Conservation (phyloP, 2,113 vertebrate species). For the Axis porcinus region DNA sequence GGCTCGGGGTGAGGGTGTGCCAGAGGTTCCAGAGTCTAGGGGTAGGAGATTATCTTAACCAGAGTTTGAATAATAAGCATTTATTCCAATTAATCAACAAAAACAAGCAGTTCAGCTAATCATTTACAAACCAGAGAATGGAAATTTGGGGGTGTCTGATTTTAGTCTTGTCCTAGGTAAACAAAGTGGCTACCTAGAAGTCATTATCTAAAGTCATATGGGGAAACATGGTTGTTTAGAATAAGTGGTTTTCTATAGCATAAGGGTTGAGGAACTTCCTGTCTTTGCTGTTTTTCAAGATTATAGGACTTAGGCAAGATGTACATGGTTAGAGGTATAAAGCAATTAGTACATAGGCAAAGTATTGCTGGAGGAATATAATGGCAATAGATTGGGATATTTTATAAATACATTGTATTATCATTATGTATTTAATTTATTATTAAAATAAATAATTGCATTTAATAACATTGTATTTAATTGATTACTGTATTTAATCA, state of each 20-base stretch:
- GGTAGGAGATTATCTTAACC: not conserved
- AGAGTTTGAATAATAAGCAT: not conserved
- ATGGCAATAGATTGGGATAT: not conserved
- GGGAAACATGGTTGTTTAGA: not conserved
- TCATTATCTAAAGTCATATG: not conserved
- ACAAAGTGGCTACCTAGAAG: not conserved
- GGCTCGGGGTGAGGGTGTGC: rapidly evolving
- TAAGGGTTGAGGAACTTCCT: not conserved
- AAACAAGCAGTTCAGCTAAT: not conserved
- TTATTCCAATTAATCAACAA: not conserved
- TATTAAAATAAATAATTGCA: not conserved
- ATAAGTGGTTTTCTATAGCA: not conserved
- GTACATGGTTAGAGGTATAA: not conserved
- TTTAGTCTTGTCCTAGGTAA: not conserved
- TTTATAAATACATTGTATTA: not conserved
- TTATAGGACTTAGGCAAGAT: not conserved
- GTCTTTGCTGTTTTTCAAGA: not conserved
- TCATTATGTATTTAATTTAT: not conserved
- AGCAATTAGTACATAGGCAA: not conserved
- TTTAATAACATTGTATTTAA: not conserved
- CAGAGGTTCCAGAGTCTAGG: not conserved
- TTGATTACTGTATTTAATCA: not conserved
- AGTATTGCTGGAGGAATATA: not conserved
- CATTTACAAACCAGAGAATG: not conserved
- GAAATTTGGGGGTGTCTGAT: not conserved